Conservation (phyloP, 2,797 vertebrate genomes). For the Lateolabrax maculatus region DNA sequence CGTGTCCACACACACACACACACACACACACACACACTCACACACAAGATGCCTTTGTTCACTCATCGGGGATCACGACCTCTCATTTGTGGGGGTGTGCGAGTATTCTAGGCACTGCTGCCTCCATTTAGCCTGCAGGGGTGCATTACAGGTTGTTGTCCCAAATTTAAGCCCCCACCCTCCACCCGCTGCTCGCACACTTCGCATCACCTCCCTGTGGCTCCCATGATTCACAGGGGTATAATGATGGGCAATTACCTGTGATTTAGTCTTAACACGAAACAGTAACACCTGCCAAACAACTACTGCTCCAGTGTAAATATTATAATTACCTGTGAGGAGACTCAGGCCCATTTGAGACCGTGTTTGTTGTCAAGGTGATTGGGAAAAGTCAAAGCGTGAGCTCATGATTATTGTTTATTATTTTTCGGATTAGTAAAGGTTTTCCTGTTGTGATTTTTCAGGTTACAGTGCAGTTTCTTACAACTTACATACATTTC, state of each 20-base stretch:
- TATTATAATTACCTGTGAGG: conserved; percentile 33
- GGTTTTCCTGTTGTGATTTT: not conserved
- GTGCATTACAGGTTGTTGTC: conserved; percentile 41
- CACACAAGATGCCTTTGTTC: conserved; percentile 49
- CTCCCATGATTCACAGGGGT: conserved; percentile 53
- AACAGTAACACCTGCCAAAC: conserved; percentile 60
- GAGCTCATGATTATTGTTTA: not conserved
- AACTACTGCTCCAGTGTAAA: conserved; percentile 15
- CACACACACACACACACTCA: not conserved
- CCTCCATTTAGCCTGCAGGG: conserved; percentile 26
- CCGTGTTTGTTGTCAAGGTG: conserved; percentile 7
- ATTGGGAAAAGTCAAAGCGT: conserved; percentile 17
- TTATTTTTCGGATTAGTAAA: not conserved
- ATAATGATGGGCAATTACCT: conserved; percentile 58
- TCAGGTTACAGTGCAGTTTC: not conserved
- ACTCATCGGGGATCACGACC: conserved; percentile 42
- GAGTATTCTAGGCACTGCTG: conserved; percentile 18
- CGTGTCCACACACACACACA: not conserved
- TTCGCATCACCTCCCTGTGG: not conserved
- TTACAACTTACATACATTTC: not conserved
- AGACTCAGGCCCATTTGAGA: not conserved
- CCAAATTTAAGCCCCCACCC: conserved; percentile 27
- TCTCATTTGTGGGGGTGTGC: conserved; percentile 27
- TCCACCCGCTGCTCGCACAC: conserved; percentile 17
- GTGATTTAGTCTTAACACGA: conserved; percentile 62